Evolutionary conservation across 2,113 vertebrate genomes (phyloP), one percentile per base, ranked within the genome.

Genomic region (Malurus elegans): DNA sequence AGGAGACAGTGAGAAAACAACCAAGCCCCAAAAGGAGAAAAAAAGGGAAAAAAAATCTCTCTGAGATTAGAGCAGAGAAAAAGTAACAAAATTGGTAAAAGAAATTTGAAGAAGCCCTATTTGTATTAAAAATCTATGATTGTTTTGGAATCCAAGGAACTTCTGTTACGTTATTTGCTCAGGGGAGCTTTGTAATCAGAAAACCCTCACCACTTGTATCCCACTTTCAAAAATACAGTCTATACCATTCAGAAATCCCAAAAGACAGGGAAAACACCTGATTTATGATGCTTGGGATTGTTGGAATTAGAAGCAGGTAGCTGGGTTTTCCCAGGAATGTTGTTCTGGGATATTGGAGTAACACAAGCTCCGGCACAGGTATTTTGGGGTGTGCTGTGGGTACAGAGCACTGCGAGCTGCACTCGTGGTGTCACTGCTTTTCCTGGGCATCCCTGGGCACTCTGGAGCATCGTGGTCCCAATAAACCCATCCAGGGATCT

Each of bases 391-490:
- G 34, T 70, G 36, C 5, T 0, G 3, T 20, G 72, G 48, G 31
- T 20, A 3, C 1, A 1, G 29, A 28, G n/a, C 29, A 13, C 25
- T 17, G 1, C 3, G 31, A 32, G 42, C 4, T 7, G 40, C 8
- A 12, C 13, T 50, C 0, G 0, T 12, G 74, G 5, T 10, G 36
- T 17, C 1, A 0, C 40, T 48, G 82, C 5, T 0, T 13, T 24
- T 56, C 64, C 60, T 28, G 38, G 8, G 3, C 9, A 2, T 56
- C 69, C 14, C 38, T n/a, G 6, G 58, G 4, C 18, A 20, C 48
- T 12, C 9, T 15, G 23, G n/a, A 56, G 34, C 9, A 7, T 10
- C 14, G 0, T 9, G 32, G 14, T 6, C 32, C 1, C 0, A 1
- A n/a, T 3, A 29, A 94, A 82, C 36, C 56, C 85, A 87, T 14